Base-by-base conservation (phyloP, 2,113 vertebrate species). In the Colistium nudipinnis region DNA sequence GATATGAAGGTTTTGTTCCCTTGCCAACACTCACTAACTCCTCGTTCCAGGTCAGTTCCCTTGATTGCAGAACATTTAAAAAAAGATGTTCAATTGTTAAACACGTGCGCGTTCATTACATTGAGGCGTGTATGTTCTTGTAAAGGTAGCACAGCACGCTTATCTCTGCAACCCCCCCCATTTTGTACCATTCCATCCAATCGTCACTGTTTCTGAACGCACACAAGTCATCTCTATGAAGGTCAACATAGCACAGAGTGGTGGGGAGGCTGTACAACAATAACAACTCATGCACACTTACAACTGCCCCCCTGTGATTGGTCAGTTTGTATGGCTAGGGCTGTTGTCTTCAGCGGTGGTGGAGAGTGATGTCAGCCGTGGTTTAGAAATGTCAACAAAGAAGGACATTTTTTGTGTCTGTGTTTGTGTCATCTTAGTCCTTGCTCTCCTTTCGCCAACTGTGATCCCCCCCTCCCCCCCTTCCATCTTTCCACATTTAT, bases 401-500 rank as follows among this genome's bases (percentile, higher is more conserved):
- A 73, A 61, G 57, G 72, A 82, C 67, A 88, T 76, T 43, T 66
- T 25, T 45, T 64, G 62, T 78, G 74, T 75, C 60, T 52, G 25
- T 48, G 61, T 6, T 39, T 22, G 57, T 4, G 36, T 10, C 30
- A 24, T 61, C 41, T 19, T 43, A 12, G 44, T 53, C 41, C 22
- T 38, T 4, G 44, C 3, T 31, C 53, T 74, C 74, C 77, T 62
- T 47, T 74, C 62, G 8, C 73, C 76, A 64, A 43, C 56, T 68
- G 72, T 66, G 65, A 59, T 70, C 16, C 7, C 11, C 3, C 30
- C 27, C 54, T 31, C 62, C 20, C 61, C 38, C 14, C 41, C 54
- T 8, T 4, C n/a, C 16, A 41, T 7, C 17, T 39, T 43, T 35
- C 64, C 38, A 69, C 38, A 45, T 44, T 35, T 1, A 4, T 24